Base-by-base conservation (phyloP, 2,797 vertebrate species). In the Hippopotamyrus pictus region DNA sequence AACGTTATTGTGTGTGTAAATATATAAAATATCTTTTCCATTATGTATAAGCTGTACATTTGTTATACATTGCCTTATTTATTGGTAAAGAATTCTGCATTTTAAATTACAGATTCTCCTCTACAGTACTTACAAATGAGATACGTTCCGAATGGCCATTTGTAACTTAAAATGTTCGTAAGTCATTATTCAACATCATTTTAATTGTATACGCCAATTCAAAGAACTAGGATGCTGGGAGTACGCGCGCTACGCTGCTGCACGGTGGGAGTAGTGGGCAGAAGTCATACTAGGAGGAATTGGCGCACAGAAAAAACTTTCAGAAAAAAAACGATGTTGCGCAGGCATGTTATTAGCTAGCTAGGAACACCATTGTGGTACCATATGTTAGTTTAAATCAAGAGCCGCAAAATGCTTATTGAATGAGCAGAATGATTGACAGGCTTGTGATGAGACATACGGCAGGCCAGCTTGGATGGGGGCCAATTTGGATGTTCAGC, bases 201-300 rank as follows among this genome's bases (percentile, higher is more conserved):
- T 54, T 54, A 54, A 54, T 5, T 0, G 5, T 54, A 2, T 54
- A n/a, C 0, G 0, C 54, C n/a, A 7, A 19, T 57, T n/a, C 19
- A 57, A 0, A n/a, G n/a, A 57, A n/a, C 54, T 6, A n/a, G 19
- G 54, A 57, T n/a, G 54, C 54, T 57, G 17, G 54, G 54, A 57
- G 54, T 54, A 0, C 5, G 1, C 51, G 17, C 0, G 14, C 51
- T 53, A 17, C 0, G 0, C 51, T 53, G 51, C 51, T 53, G 51
- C 14, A 0, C 3, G 1, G 51, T 0, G 3, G 51, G 0, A 54
- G 51, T 6, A 57, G 53, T 0, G 53, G 53, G 0, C 17, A 57
- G 17, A 57, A 6, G 53, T n/a, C 17, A 0, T 19, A 57, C 53
- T 1, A 5, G 14, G 51, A 0, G 3, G 51, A 5, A 54, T 54